Base-by-base conservation (phyloP, 2,888 invertebrate species). In the Eurytoma californica region DNA sequence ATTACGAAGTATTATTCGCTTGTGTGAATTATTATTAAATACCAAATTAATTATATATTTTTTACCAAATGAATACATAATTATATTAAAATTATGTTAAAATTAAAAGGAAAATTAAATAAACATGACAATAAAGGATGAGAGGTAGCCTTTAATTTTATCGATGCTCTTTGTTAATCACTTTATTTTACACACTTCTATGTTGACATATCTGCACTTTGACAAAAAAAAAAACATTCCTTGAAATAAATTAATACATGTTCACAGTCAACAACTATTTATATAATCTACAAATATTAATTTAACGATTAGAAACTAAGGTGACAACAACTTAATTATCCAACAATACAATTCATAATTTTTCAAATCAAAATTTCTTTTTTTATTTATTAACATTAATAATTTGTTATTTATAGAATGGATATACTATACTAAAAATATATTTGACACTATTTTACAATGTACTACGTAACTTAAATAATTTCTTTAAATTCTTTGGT, bases 131-230 rank as follows among this genome's bases (percentile, higher is more conserved):
- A 78, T 75, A 80, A 78, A 14, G 72, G 65, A 51, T 16, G 51
- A 30, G 4, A 3, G 18, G 18, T 16, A 68, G 2, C 58, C 4
- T 65, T 16, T 53, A 49, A 39, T 57, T 75, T 68, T 61, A 68
- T 65, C 20, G 51, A 69, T 65, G 58, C 66, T 68, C 74, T 78
- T 79, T 9, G 39, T 63, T 63, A 58, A 73, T 77, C 24, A 76
- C 18, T 69, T 80, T 77, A 69, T 81, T 72, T 78, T 78, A 78
- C 76, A 81, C 53, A 67, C 30, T 75, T 75, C 24, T 80, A 67
- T 65, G 18, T 28, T 60, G 47, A 80, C 66, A 73, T 73, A 77
- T 72, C 66, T 74, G 66, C 60, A 28, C 61, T 75, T 73, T 67
- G 53, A 67, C 39, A 63, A 74, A 65, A 51, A 63, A n/a, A 74